Evolutionary conservation across 2,888 invertebrate species (phyloP), one percentile per base, ranked within the genome.

Genomic region (Falcaria lacertinaria): DNA sequence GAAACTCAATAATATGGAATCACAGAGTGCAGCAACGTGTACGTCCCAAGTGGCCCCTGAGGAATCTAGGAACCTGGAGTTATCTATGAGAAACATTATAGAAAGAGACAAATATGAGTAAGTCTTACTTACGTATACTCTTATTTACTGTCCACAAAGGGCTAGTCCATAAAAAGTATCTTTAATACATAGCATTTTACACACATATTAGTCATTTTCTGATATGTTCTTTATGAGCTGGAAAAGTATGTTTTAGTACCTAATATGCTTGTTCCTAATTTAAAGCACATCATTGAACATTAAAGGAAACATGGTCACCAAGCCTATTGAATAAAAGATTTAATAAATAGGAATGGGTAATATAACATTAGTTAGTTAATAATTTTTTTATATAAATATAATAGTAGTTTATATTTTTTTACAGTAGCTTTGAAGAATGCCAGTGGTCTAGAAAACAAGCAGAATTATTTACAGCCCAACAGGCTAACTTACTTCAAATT

Each of bases 371-470:
- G n/a, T n/a, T n/a, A n/a, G n/a, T n/a, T n/a, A n/a, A n/a, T n/a
- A 11, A 16, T n/a, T 51, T 38, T 50, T 43, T 33, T 34, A 28
- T 17, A 33, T 17, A 3, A 32, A 32, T 38, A 15, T 11, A 25
- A 14, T 35, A 1, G 32, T 25, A 25, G n/a, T n/a, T n/a, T 6
- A 14, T 28, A 6, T 25, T 17, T 15, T 34, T 35, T 75, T 49
- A n/a, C 49, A 89, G 84, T 54, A 80, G 68, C 57, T 89, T 87
- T 50, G 90, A 91, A 54, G 90, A 92, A 58, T 91, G 93, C 54
- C 92, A 93, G 45, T 96, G 96, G 96, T 96, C 96, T 1, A 92
- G 94, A 49, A 93, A 95, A 61, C 97, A 97, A 82, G 97, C 97
- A 0, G 97, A 97, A 76, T 86, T 96, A 39, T 96, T 97, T 67